Evolutionary conservation across 2,113 vertebrate genomes (phyloP).

Genomic region (Zeus faber): DNA sequence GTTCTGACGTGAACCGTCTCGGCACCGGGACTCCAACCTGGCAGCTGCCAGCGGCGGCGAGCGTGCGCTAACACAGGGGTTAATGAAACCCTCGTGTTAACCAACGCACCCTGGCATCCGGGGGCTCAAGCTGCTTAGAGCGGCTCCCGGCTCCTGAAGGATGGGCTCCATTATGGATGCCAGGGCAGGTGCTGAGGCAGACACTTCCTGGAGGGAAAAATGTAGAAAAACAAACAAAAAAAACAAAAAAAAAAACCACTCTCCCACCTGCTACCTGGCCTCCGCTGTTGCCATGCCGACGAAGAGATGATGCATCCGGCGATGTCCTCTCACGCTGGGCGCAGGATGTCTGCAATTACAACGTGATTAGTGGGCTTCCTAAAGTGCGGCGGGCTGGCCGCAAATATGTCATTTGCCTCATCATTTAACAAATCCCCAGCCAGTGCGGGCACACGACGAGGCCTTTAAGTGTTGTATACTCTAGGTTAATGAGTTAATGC

Average conservation of each 20-base stretch:
- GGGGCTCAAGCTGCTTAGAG: constrained; percentile 62
- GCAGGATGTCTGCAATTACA: constrained; percentile 57
- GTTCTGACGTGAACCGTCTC: too few species aligned
- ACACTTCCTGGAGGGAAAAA: constrained; percentile 38
- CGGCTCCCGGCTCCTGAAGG: constrained; percentile 52
- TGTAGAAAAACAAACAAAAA: neutral
- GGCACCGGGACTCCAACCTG: too few species aligned
- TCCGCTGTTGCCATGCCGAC: constrained; percentile 67
- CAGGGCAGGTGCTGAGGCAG: constrained; percentile 45
- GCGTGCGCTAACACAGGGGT: constrained; percentile 54
- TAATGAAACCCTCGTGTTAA: constrained; percentile 64
- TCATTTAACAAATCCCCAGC: neutral
- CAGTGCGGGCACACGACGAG: too few species aligned
- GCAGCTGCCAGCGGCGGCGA: neutral
- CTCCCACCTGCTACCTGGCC: constrained; percentile 68
- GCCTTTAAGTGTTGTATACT: too few species aligned
- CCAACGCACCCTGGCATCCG: constrained; percentile 48
- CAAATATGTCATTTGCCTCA: constrained; percentile 20
- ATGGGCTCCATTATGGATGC: constrained; percentile 65
- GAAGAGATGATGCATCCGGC: constrained; percentile 44
- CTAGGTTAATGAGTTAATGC: too few species aligned
- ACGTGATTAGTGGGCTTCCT: constrained; percentile 49
- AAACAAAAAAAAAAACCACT: constrained; percentile 49
- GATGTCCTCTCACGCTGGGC: constrained; percentile 42
- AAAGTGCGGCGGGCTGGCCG: constrained; percentile 20